Evolutionary conservation across 2,113 vertebrate genomes (phyloP).

Genomic region (Bucco capensis): DNA sequence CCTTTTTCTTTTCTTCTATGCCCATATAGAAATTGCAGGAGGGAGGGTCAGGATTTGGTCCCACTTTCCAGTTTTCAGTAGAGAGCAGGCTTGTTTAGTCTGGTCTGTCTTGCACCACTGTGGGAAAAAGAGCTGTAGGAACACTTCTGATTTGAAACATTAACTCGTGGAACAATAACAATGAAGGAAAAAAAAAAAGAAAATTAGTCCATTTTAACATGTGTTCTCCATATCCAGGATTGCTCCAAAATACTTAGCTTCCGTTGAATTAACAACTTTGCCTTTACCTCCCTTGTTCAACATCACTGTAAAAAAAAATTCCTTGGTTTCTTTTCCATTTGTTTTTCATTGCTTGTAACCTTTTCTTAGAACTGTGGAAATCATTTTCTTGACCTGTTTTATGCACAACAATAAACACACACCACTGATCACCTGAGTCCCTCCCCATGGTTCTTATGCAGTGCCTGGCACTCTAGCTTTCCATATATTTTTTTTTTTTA

Average conservation of each 20-base stretch:
- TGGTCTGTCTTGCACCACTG: neutral
- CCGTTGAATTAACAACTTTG: neutral
- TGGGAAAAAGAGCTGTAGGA: neutral
- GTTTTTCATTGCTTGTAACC: conserved; percentile 25
- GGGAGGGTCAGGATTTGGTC: neutral
- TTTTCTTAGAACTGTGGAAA: neutral
- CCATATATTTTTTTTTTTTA: neutral
- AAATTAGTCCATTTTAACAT: neutral
- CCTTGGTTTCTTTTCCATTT: neutral
- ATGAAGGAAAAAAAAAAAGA: neutral
- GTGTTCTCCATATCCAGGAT: neutral
- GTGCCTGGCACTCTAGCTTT: neutral
- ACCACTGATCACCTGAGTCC: neutral
- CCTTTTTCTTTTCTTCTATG: neutral
- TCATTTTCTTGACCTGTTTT: neutral
- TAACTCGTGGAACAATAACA: neutral
- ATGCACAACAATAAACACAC: conserved; percentile 12
- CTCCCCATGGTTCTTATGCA: neutral
- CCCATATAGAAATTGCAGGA: neutral
- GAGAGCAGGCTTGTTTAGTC: neutral
- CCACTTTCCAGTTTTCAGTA: neutral
- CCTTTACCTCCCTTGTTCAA: neutral
- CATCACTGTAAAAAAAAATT: neutral
- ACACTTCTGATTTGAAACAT: neutral
- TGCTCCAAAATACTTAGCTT: neutral